Base-by-base conservation (phyloP, 92 coral and sea anemone species). In the Epizoanthus scotinus region DNA sequence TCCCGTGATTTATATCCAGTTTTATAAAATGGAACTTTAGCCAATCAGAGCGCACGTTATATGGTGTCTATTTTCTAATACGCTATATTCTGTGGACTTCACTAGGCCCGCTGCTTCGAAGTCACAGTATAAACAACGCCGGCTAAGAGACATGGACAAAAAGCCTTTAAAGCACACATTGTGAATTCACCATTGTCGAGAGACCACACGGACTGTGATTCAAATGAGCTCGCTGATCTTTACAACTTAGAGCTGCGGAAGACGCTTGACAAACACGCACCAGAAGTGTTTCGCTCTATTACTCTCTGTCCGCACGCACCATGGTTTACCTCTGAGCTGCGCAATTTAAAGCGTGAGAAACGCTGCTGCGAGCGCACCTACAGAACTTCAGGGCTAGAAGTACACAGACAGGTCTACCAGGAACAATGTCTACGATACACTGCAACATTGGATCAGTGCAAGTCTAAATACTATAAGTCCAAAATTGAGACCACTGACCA, bases 251-350 rank as follows among this genome's bases (percentile, higher is more conserved):
- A 14, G 40, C 84, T 85, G 9, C 77, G 66, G 63, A 2, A 28
- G 27, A 14, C 67, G 22, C 36, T 85, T 15, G 87, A 89, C 52
- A 82, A 71, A 21, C 84, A 85, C 25, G 92, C 89, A 4, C 92
- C 92, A 0, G 75, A 34, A 55, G 61, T 54, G 56, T 29, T 73
- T 34, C 63, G 84, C 17, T 67, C 78, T 3, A 86, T 82, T 44
- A 83, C 80, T 2, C 60, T 79, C 6, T 79, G 88, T 14, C 85
- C 89, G 2, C 65, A 69, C 20, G 82, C 80, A 28, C 85, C 85
- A 6, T 86, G 85, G 89, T 89, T 27, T 52, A 78, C 19, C 7
- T 59, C 63, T 71, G 42, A 52, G 12, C 62, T 90, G 29, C 83
- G 84, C 8, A 34, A 22, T 0, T 3, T 63, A 38, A 89, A 83